These are phyloP conservation scores for Coregonus sp. DNA, from an alignment of 2,797 vertebrate genomes.

Conservation along the genomic window DNA sequence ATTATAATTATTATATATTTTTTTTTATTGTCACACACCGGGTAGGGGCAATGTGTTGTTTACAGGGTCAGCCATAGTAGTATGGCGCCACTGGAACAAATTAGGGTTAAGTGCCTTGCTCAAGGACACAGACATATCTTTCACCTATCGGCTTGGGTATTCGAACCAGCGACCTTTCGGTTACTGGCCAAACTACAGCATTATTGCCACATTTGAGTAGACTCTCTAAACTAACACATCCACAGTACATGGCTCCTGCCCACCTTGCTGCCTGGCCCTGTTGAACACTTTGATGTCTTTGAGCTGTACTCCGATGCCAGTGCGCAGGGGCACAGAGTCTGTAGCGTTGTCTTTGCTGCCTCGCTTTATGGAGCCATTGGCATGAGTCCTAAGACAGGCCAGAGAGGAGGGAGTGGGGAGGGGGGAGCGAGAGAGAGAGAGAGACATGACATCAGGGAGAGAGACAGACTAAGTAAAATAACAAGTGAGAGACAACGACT, in stretches of 20 bases:
- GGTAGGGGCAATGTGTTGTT: not conserved
- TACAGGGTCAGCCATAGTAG: not conserved
- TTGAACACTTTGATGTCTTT: slow-evolving; percentile 92
- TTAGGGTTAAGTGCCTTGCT: no score
- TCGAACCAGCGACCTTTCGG: not conserved
- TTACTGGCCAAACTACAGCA: no score
- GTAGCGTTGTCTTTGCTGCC: slow-evolving; percentile 86
- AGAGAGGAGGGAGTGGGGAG: not conserved
- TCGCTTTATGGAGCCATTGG: slow-evolving; percentile 87
- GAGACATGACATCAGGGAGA: not conserved
- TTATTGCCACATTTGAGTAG: not conserved
- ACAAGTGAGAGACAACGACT: no score
- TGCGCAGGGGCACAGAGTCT: slow-evolving; percentile 81
- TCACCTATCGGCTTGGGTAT: not conserved
- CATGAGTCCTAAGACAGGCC: slow-evolving; percentile 75
- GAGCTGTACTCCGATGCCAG: slow-evolving; percentile 84
- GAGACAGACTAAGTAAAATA: not conserved
- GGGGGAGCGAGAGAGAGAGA: slow-evolving; percentile 21
- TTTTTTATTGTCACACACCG: no score
- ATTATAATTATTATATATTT: no score
- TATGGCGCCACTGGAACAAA: no score
- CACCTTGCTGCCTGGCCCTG: slow-evolving; percentile 83
- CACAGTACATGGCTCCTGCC: not conserved
- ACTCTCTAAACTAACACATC: not conserved
- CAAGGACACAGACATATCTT: no score